A percentile compares a stretch with the other conserved stretches of the same genome.
Evolutionary conservation across 2,888 invertebrate genomes (phyloP).

Genomic region (Quadroppia sp.): DNA sequence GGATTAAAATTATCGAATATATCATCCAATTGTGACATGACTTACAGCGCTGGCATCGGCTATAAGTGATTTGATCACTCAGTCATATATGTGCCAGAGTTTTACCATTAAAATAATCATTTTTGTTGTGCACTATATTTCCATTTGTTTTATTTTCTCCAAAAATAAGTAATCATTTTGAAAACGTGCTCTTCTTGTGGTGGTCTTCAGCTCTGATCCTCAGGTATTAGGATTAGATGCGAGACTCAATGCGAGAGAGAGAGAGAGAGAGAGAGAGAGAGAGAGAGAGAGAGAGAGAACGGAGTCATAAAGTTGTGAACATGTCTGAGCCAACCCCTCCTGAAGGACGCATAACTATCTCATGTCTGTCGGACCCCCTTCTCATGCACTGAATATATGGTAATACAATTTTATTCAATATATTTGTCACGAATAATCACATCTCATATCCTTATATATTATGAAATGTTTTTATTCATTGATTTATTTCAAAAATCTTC

Average conservation of each 20-base stretch:
- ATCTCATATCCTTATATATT: background rate
- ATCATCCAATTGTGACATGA: constrained; percentile 11
- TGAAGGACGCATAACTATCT: constrained; percentile 14
- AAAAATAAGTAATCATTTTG: constrained; percentile 19
- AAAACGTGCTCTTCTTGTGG: constrained; percentile 22
- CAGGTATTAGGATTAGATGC: background rate
- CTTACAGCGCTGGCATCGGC: background rate
- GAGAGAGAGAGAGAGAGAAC: background rate
- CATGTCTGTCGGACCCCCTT: background rate
- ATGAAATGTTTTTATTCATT: constrained; percentile 6
- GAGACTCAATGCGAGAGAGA: background rate
- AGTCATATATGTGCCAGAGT: background rate
- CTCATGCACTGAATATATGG: constrained; percentile 4
- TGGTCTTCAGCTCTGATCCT: background rate
- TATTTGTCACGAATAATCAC: background rate
- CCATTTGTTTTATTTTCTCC: background rate
- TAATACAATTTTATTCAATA: constrained; percentile 1
- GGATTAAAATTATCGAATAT: constrained; percentile 13
- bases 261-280: background rate
- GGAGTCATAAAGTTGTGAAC: background rate
- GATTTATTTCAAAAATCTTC: constrained; percentile 13
- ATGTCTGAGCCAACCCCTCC: constrained; percentile 17
- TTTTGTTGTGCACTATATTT: constrained; percentile 12
- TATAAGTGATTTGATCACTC: background rate
- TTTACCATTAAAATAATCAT: constrained; percentile 14